Evolutionary conservation across 1,140 invertebrate genomes (phyloP), one percentile per base, ranked within the genome.

Genomic region (Magallana ariakensis): DNA sequence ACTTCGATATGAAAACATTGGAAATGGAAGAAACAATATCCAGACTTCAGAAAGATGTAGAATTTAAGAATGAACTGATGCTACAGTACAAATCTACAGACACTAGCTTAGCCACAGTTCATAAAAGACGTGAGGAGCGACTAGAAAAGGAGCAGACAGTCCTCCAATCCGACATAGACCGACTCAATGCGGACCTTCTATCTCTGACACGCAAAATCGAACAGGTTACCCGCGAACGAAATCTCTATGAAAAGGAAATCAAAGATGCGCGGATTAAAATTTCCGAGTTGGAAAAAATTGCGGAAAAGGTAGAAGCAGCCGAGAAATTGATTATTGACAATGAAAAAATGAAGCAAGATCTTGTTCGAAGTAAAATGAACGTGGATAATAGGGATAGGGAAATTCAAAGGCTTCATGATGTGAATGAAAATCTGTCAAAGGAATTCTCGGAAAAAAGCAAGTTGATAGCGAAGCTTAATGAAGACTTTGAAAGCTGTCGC

Each of bases 81-180:
- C 46, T 87, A 15, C 88, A 91, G 54, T 91, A 91, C 85, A 87
- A 90, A 87, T 82, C 84, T 4, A 90, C 87, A 10, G 90, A 90
- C 62, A 60, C 87, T 33, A 88, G 87, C 9, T 82, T 91, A 70
- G 70, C 87, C 46, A 84, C 58, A 54, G 88, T 90, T 19, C 87
- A 91, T 80, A 91, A 90, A 85, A 85, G 88, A n/a, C 87, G 88
- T 26, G 90, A 88, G 80, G 87, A 90, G 53, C 80, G 87, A 11
- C 85, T 89, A 58, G 90, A 91, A 22, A 84, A 88, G 54, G 89
- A 90, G 80, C 90, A 91, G 55, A 87, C 89, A 3, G 15, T 88
- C 46, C 66, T 91, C 4, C 19, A 89, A 26, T 62, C 84, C 4
- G 89, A 91, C 53, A 75, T 90, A 56, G 87, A 89, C 46, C 84